phyloP scores from a whole-genome alignment of 2,113 vertebrate genomes.

The Seriola rivoliana region DNA sequence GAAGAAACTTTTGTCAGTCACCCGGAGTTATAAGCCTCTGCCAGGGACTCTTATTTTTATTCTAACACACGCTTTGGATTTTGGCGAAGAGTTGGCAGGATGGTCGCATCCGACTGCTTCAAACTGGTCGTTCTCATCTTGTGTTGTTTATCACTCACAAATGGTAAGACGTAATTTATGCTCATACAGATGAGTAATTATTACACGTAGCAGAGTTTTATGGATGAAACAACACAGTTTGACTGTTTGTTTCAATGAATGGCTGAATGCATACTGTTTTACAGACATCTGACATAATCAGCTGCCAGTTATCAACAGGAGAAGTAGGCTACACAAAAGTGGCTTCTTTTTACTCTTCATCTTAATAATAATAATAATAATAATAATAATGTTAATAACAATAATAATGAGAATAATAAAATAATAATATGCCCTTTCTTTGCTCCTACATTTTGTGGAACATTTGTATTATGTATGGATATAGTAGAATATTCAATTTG shows the following conservation, averaged over 20 bases:
- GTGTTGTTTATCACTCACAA: slow-evolving; percentile 52
- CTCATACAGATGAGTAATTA: not conserved
- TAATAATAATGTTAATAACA: not conserved
- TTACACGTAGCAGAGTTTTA: not conserved
- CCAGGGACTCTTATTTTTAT: slow-evolving; percentile 16
- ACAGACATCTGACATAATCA: not conserved
- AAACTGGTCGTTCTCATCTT: slow-evolving; percentile 63
- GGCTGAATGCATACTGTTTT: not conserved
- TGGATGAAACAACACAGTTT: not conserved
- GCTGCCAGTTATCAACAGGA: not conserved
- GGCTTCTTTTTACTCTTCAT: not conserved
- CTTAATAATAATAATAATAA: not conserved
- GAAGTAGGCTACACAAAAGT: not conserved
- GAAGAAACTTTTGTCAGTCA: slow-evolving; percentile 5
- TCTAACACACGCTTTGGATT: slow-evolving; percentile 33
- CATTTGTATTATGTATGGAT: not conserved
- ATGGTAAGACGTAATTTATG: slow-evolving; percentile 75
- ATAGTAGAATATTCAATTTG: not conserved
- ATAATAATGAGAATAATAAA: not conserved
- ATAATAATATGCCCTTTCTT: not conserved
- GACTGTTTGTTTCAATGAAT: slow-evolving; percentile 7
- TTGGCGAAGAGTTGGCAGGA: slow-evolving; percentile 62
- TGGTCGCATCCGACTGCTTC: slow-evolving; percentile 65
- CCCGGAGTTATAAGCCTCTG: slow-evolving; percentile 11
- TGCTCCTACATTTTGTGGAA: not conserved